Evolutionary conservation across 2,888 invertebrate genomes (phyloP).

Genomic region (Dicyrtoma fusca): DNA sequence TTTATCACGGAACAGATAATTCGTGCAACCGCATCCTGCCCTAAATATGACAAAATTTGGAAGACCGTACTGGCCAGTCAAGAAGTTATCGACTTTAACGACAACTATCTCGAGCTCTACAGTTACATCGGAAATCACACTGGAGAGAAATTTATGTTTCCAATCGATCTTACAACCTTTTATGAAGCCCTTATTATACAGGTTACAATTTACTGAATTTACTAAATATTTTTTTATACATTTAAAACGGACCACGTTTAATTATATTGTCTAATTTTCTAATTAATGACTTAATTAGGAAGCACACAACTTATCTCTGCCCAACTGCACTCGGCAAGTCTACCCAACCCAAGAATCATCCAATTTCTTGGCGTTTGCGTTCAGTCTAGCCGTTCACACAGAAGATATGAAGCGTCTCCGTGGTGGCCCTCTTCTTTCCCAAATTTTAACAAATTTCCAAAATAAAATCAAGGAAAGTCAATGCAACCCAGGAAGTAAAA

Average conservation of each 20-base stretch:
- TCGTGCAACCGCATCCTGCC: slow-evolving; percentile 18
- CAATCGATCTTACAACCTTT: slow-evolving; percentile 26
- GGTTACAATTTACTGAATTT: slow-evolving; percentile 10
- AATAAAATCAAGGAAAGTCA: slow-evolving; percentile 48
- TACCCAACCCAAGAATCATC: slow-evolving; percentile 68
- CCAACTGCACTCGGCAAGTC: slow-evolving; percentile 72
- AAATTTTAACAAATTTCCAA: slow-evolving; percentile 69
- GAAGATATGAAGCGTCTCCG: slow-evolving; percentile 71
- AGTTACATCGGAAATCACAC: slow-evolving; percentile 19
- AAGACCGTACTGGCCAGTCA: background rate
- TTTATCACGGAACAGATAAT: slow-evolving; percentile 12
- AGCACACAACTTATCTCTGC: slow-evolving; percentile 66
- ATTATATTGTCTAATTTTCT: too few relatives aligned
- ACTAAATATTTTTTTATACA: too few relatives aligned
- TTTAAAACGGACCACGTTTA: too few relatives aligned
- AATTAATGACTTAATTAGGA: slow-evolving; percentile 2
- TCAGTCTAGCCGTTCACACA: slow-evolving; percentile 71
- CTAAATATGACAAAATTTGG: slow-evolving; percentile 24
- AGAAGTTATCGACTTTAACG: slow-evolving; percentile 7
- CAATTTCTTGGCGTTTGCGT: slow-evolving; percentile 67
- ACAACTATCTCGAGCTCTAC: slow-evolving; percentile 11
- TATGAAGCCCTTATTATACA: slow-evolving; percentile 36
- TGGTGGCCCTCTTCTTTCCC: slow-evolving; percentile 73
- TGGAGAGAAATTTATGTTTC: slow-evolving; percentile 14
- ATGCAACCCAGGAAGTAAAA: background rate